Evolutionary conservation across 1,140 invertebrate species (phyloP).

Genomic region (Delia radicum): DNA sequence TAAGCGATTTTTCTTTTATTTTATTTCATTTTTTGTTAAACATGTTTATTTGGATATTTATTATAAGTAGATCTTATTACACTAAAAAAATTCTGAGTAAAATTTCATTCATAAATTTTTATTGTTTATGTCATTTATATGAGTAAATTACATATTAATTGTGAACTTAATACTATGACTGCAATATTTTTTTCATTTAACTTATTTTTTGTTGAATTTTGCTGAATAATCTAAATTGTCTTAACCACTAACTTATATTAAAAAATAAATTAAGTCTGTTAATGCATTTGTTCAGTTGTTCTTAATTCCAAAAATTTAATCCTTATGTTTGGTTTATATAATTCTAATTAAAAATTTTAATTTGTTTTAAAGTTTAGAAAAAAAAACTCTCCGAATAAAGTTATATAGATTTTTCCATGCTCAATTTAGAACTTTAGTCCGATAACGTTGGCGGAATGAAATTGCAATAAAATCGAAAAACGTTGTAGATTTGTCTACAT

Average conservation of each 20-base stretch:
- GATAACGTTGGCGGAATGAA: too few species aligned
- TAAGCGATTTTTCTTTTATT: neutral
- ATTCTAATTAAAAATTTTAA: neutral
- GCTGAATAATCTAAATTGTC: neutral
- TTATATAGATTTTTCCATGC: too few species aligned
- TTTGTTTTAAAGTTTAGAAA: too few species aligned
- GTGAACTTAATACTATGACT: neutral
- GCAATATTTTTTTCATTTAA: neutral
- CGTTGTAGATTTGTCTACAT: too few species aligned
- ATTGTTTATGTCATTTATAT: neutral
- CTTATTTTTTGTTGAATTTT: neutral
- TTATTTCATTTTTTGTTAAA: neutral
- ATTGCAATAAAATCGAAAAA: too few species aligned
- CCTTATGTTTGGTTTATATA: too few species aligned
- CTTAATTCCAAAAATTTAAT: too few species aligned
- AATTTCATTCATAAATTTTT: slow-evolving; percentile 15
- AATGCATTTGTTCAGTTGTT: neutral
- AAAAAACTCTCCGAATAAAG: too few species aligned
- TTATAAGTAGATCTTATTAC: neutral
- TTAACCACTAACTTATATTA: neutral
- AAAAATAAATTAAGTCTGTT: neutral
- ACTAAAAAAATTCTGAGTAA: neutral
- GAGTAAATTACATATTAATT: neutral
- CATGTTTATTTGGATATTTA: neutral
- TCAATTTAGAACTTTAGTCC: too few species aligned